Evolutionary conservation across 2,888 invertebrate species (phyloP).

Genomic region (Isotomurus palustris): DNA sequence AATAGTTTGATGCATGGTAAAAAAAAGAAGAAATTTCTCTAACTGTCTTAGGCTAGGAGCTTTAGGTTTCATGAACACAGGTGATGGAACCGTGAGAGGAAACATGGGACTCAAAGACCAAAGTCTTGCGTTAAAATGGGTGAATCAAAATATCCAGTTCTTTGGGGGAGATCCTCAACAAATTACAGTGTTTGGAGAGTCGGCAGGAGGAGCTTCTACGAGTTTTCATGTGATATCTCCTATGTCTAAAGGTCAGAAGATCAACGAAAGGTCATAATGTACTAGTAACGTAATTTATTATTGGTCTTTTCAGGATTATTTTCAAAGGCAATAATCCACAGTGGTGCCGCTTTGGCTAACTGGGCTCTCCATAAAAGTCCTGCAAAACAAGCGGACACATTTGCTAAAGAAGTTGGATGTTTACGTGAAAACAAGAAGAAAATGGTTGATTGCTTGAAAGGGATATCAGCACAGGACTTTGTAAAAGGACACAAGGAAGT

Average conservation of each 20-base stretch:
- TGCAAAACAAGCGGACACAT: constrained; percentile 30
- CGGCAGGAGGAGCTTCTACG: neutral
- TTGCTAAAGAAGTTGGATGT: constrained; percentile 39
- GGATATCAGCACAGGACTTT: constrained; percentile 23
- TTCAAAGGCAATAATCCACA: constrained; percentile 33
- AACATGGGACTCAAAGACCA: constrained; percentile 1
- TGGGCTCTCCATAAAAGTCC: constrained; percentile 34
- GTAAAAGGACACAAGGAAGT: constrained; percentile 31
- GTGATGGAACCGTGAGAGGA: neutral
- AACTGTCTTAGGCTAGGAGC: too few relatives aligned
- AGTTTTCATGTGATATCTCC: neutral
- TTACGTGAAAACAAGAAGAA: constrained; percentile 19
- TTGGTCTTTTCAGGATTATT: constrained; percentile 24
- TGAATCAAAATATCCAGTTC: neutral
- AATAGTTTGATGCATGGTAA: too few relatives aligned
- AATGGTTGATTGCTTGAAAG: constrained; percentile 36
- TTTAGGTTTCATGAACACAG: neutral
- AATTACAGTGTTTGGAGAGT: neutral
- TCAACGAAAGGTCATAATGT: too few relatives aligned
- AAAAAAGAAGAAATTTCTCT: too few relatives aligned
- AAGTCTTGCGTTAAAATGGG: neutral
- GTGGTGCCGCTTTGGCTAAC: constrained; percentile 26
- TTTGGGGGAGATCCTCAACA: neutral
- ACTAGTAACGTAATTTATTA: too few relatives aligned
- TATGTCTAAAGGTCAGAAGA: neutral